phyloP scores from a whole-genome alignment of 2,113 vertebrate species.

The Aspiorhynchus laticeps region DNA sequence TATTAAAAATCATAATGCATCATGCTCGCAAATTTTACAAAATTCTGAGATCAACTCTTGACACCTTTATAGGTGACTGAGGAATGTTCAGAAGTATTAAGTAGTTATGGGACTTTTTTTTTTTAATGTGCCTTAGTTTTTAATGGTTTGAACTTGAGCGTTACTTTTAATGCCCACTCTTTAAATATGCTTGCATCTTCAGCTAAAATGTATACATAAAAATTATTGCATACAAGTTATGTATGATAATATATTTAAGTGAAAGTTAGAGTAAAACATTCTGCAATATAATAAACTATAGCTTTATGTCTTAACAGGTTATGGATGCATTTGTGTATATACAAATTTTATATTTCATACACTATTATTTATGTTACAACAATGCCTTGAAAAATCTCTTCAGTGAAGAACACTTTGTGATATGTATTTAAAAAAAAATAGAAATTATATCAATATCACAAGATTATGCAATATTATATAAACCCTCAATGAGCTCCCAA shows the following conservation, averaged over 20 bases:
- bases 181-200: not conserved
- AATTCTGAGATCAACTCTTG: not conserved
- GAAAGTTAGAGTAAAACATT: not conserved
- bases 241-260: not conserved
- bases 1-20: not conserved
- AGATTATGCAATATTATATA: slow-evolving; percentile 23
- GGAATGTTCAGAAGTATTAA: not conserved
- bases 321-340: slow-evolving; percentile 20
- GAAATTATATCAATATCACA: not conserved
- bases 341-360: slow-evolving; percentile 39
- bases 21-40: too few relatives aligned
- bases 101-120: not conserved
- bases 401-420: slow-evolving; percentile 37
- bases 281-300: not conserved
- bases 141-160: not conserved
- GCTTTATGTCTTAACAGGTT: not conserved
- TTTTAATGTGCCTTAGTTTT: slow-evolving; percentile 36
- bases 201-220: not conserved
- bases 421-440: not conserved
- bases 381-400: slow-evolving; percentile 28
- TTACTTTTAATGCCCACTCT: not conserved
- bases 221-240: not conserved
- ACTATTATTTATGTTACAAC: slow-evolving; percentile 8
- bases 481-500: not conserved
- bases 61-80: not conserved